Base-by-base conservation (phyloP, 2,113 vertebrate genomes). In the Solenodon paradoxus region DNA sequence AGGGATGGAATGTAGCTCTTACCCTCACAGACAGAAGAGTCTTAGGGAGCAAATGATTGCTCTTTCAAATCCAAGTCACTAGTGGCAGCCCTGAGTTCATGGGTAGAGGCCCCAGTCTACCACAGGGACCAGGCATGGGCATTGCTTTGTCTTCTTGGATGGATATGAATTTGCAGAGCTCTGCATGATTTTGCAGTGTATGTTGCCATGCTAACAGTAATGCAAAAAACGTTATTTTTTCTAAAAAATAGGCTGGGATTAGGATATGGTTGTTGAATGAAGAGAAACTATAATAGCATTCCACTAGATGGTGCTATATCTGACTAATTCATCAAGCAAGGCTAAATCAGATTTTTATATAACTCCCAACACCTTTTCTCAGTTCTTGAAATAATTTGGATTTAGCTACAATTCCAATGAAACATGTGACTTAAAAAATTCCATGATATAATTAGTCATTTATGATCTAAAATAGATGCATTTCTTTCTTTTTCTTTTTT, bases 271-370 rank as follows among this genome's bases (percentile, higher is more conserved):
- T n/a, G 3, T 64, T 59, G 63, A 86, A 86, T 24, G n/a, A 42
- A 93, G 20, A 72, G 35, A 78, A 83, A 66, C 32, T 9, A 35
- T 0, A 81, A 47, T 10, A 59, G 17, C 8, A 12, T n/a, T 71
- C 85, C 78, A 93, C 69, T 28, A 83, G 96, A 71, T 92, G 88
- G 86, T 16, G 82, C 78, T 93, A 11, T 80, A 57, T 42, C 74
- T 40, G 63, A 71, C 59, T 35, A 71, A 78, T 51, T 79, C 19
- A 61, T 35, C 45, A 47, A 32, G n/a, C 19, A 3, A 0, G 7
- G 51, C 15, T 59, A 59, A 45, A 83, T 55, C 40, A 12, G 42
- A 74, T 88, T 68, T n/a, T 30, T 22, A 26, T 15, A 30, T 20
- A 61, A 66, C 28, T 80, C 35, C 75, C 47, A 81, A 53, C 6